Conservation (phyloP, 2,888 invertebrate genomes). For the Diarsia mendica region DNA sequence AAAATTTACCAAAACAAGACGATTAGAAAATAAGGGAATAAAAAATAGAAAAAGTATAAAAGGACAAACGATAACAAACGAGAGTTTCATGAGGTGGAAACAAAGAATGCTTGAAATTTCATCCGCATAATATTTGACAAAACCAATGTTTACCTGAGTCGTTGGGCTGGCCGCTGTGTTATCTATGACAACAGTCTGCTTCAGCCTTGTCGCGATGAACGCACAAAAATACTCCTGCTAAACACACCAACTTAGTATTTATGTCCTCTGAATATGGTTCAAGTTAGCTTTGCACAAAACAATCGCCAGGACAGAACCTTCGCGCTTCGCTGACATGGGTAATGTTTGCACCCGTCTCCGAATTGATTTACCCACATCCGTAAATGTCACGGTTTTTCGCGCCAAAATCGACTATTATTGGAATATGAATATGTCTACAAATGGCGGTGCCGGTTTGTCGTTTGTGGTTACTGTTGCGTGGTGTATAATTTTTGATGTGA, state of each 20-base stretch:
- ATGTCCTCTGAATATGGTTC: conserved; percentile 80
- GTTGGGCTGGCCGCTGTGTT: conserved; percentile 80
- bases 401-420: conserved; percentile 75
- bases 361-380: conserved; percentile 88
- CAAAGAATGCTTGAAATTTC: conserved; percentile 83
- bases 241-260: conserved; percentile 75
- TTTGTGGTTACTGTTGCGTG: conserved; percentile 41
- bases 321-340: conserved; percentile 82
- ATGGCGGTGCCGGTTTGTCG: conserved; percentile 42
- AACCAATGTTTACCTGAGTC: conserved; percentile 83
- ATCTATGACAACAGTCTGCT: conserved; percentile 82
- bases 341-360: conserved; percentile 80
- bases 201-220: conserved; percentile 70
- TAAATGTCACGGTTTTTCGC: conserved; percentile 83
- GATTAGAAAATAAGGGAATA: conserved; percentile 25
- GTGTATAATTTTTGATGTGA: conserved; percentile 45
- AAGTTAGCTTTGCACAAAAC: conserved; percentile 83
- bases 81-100: conserved; percentile 70
- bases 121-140: conserved; percentile 85
- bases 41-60: conserved; percentile 35
- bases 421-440: conserved; percentile 71
- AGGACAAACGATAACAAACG: conserved; percentile 57
- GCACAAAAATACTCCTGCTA: conserved; percentile 74
- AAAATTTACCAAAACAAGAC: conserved; percentile 8
- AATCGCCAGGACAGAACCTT: conserved; percentile 74